Percentiles rank a stretch among this genome's conserved stretches.
Conservation (phyloP, 2,888 invertebrate genomes). For the Trachelus iudaicus region DNA sequence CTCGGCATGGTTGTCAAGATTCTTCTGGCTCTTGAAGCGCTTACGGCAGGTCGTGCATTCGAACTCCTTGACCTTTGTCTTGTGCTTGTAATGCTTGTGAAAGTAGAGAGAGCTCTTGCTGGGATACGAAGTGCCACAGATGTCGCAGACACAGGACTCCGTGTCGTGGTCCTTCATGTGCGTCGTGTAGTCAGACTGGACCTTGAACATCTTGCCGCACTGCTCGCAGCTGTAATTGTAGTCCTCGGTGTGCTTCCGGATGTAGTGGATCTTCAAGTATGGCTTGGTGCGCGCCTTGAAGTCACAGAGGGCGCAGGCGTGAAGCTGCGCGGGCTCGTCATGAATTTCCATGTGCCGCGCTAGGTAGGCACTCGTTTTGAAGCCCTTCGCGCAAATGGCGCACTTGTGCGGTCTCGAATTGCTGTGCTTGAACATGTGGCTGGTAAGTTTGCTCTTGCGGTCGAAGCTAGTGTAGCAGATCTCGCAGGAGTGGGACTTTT, state of each 20-base stretch:
- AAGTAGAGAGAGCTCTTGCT: constrained; percentile 58
- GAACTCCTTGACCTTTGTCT: constrained; percentile 52
- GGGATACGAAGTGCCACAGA: constrained; percentile 54
- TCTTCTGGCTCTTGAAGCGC: constrained; percentile 55
- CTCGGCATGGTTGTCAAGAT: constrained; percentile 49
- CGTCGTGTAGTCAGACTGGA: constrained; percentile 68
- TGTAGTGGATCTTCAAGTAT: constrained; percentile 56
- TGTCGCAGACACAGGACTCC: constrained; percentile 57
- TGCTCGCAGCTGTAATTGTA: constrained; percentile 69
- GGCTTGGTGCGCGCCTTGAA: constrained; percentile 55
- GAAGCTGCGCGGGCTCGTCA: constrained; percentile 45
- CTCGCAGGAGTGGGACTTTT: constrained; percentile 47
- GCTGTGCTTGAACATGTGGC: constrained; percentile 56
- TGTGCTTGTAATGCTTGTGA: constrained; percentile 58
- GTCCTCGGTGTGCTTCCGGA: constrained; percentile 54
- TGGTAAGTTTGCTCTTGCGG: constrained; percentile 49
- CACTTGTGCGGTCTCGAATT: constrained; percentile 56
- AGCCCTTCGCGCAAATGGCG: constrained; percentile 49
- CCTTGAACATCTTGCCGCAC: constrained; percentile 70
- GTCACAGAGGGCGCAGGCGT: constrained; percentile 50
- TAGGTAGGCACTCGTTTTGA: constrained; percentile 52
- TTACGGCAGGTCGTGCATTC: constrained; percentile 52
- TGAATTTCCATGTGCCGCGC: constrained; percentile 56
- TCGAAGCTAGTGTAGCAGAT: constrained; percentile 51
- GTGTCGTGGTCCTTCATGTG: constrained; percentile 65